Evolutionary conservation across 2,797 vertebrate species (phyloP).

Genomic region (Sebastes iracundus): DNA sequence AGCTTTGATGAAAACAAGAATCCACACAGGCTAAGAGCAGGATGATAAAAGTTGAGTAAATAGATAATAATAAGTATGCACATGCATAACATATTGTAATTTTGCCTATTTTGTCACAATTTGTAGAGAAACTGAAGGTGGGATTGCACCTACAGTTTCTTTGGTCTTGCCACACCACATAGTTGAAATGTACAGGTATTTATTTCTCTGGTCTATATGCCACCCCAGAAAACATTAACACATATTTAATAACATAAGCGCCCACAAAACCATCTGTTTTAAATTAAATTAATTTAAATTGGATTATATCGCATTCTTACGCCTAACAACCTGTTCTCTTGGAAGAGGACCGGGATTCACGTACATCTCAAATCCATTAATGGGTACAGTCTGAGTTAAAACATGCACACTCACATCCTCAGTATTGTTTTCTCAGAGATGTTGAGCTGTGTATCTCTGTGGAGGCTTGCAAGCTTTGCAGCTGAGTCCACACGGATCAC

Average conservation of each 20-base stretch:
- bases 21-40: background rate
- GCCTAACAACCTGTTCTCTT: background rate
- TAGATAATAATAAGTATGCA: background rate
- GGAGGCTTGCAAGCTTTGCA: conserved; percentile 62
- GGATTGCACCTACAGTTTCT: background rate
- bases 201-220: background rate
- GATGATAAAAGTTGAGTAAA: background rate
- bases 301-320: background rate
- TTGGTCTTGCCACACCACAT: background rate
- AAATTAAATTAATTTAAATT: background rate
- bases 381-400: background rate
- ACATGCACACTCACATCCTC: background rate
- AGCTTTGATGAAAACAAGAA: background rate
- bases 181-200: background rate
- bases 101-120: background rate
- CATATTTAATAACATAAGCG: background rate
- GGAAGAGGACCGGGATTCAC: background rate
- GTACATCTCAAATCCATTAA: background rate
- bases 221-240: background rate
- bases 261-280: background rate
- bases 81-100: background rate
- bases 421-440: conserved; percentile 11
- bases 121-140: background rate
- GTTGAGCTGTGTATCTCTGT: background rate
- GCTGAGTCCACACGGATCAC: conserved; percentile 67